Base-by-base conservation (phyloP, 2,797 vertebrate species). In the Iguana delicatissima region DNA sequence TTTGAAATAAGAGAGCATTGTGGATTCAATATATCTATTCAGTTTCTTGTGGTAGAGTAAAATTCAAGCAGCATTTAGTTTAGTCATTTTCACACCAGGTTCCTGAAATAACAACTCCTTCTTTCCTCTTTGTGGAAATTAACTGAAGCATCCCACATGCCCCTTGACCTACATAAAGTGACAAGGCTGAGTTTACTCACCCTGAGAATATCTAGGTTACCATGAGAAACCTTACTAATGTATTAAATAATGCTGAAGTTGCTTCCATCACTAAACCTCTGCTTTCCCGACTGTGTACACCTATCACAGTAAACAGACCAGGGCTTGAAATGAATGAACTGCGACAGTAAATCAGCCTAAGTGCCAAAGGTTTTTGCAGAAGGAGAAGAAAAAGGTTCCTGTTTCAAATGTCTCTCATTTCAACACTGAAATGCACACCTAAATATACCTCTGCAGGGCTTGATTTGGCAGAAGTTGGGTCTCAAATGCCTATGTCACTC, bases 381-480 rank as follows among this genome's bases (percentile, higher is more conserved):
- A 87, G 42, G 57, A 86, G 38, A 50, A 87, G 29, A 46, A 86
- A 9, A 38, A n/a, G 2, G 81, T 50, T 73, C 87, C 32, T 42
- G 83, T n/a, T 64, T 83, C 1, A 59, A 69, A 87, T 32, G 2
- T 89, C 93, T 92, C 42, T 26, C 35, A 85, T n/a, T 64, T 81
- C 2, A 59, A 57, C 81, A 35, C n/a, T 86, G 59, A 32, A 87
- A 62, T 24, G 73, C 0, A 84, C 18, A 82, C 57, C 89, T 77
- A 93, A 92, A 73, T 81, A 90, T 90, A 50, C 8, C 93, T 35
- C 20, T 83, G 9, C 85, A 82, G 62, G 8, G 20, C 80, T 94
- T 29, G 76, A 1, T 84, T 38, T 87, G 86, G 86, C 86, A 94
- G 91, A 90, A 80, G 89, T 83, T 85, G 87, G 79, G 50, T 91